Conservation (phyloP, 2,113 vertebrate species). For the Quiscalus mexicanus region DNA sequence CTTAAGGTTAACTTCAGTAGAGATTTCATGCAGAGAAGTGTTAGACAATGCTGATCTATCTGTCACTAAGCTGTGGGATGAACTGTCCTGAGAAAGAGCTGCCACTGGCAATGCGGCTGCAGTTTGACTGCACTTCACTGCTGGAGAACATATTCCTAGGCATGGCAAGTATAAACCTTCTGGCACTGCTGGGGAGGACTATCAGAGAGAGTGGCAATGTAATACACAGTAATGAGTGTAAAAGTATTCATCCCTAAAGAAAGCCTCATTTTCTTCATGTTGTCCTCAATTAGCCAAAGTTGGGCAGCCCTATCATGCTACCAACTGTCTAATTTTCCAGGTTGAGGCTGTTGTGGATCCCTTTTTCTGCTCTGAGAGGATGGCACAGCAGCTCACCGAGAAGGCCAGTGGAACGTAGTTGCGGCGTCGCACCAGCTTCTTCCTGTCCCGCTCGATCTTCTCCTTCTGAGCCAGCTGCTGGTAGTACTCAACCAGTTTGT, state of each 20-base stretch:
- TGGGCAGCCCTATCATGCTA: neutral
- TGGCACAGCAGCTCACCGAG: constrained; percentile 79
- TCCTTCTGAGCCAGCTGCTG: constrained; percentile 97
- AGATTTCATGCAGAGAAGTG: neutral
- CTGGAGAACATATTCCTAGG: neutral
- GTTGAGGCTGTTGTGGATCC: neutral
- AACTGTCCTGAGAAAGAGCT: neutral
- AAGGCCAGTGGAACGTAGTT: constrained; percentile 95
- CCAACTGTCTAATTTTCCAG: neutral
- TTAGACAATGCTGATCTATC: neutral
- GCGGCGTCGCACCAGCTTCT: constrained; percentile 92
- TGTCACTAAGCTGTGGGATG: neutral
- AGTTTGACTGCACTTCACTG: neutral
- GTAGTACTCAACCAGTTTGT: constrained; percentile 97
- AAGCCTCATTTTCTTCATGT: neutral
- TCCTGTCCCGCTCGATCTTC: constrained; percentile 94
- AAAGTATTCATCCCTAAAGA: neutral
- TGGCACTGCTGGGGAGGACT: neutral
- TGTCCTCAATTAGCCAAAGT: neutral
- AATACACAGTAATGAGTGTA: neutral
- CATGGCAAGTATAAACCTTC: neutral
- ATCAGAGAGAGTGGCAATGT: neutral
- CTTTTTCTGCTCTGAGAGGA: neutral
- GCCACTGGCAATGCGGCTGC: neutral
- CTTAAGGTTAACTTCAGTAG: neutral